Conservation (phyloP, 1,140 invertebrate genomes). For the Teleopsis dalmanni region DNA sequence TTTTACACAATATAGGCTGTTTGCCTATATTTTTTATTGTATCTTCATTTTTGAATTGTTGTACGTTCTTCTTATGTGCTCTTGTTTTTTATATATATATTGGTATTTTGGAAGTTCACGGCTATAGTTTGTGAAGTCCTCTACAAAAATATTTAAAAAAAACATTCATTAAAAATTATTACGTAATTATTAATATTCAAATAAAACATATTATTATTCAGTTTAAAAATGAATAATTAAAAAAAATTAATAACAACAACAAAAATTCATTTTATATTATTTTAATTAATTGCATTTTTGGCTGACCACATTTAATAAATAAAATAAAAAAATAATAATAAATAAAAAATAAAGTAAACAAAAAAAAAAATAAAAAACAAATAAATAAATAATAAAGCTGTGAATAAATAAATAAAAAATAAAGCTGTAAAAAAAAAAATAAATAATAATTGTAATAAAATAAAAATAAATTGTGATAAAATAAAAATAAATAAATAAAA, state of each 20-base stretch:
- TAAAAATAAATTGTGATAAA: background rate
- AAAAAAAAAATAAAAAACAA: too few species aligned
- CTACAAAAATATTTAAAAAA: conserved; percentile 1
- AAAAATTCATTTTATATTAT: background rate
- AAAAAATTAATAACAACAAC: too few species aligned
- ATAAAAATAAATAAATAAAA: background rate
- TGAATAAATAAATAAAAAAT: too few species aligned
- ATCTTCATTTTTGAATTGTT: background rate
- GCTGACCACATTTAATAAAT: background rate
- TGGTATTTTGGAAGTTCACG: conserved; percentile 9
- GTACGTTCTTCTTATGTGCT: conserved; percentile 8
- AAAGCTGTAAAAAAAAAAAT: background rate
- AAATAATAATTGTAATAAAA: background rate
- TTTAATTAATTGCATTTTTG: background rate
- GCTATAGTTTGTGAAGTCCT: conserved; percentile 9
- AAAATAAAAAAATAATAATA: too few species aligned
- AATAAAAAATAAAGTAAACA: too few species aligned
- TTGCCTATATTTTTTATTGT: too few species aligned
- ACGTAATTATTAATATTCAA: background rate
- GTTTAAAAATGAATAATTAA: background rate
- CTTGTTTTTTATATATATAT: conserved; percentile 12
- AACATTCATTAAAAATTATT: background rate
- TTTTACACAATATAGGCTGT: too few species aligned
- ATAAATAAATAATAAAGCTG: too few species aligned
- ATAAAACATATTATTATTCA: background rate